Percentiles rank a stretch among this genome's conserved stretches.
Conservation (phyloP, 2,888 invertebrate genomes). For the Trachelus tabidus region DNA sequence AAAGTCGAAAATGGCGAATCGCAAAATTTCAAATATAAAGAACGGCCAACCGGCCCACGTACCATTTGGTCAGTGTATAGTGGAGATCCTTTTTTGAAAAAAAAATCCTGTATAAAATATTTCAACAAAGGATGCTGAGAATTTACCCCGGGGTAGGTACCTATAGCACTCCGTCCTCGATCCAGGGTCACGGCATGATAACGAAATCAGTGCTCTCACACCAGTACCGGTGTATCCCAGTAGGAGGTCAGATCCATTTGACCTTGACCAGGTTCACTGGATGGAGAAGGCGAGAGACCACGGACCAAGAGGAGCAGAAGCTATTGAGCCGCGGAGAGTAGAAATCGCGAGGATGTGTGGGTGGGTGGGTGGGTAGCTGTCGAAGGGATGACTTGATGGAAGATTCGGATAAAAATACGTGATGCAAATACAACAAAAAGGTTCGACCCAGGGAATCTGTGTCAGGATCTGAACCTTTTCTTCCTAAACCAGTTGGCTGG, state of each 20-base stretch:
- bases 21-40: background rate
- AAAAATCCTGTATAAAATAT: background rate
- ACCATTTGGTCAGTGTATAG: background rate
- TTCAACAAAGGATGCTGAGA: background rate
- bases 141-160: background rate
- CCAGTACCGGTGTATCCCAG: background rate
- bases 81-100: background rate
- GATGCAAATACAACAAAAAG: slow-evolving; percentile 18
- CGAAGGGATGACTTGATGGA: slow-evolving; percentile 18
- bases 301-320: background rate
- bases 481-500: slow-evolving; percentile 12
- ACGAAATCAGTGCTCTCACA: background rate
- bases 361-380: background rate
- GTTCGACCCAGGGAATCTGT: slow-evolving; percentile 13
- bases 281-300: background rate
- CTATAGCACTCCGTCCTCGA: background rate
- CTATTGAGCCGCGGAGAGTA: background rate
- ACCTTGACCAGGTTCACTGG: background rate
- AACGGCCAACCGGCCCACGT: background rate
- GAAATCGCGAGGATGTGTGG: background rate
- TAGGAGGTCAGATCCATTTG: background rate
- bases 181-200: background rate
- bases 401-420: slow-evolving; percentile 23
- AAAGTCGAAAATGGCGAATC: background rate
- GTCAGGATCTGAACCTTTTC: slow-evolving; percentile 10